Conservation (phyloP, 2,797 vertebrate species). For the Acrocephalus scirpaceus region DNA sequence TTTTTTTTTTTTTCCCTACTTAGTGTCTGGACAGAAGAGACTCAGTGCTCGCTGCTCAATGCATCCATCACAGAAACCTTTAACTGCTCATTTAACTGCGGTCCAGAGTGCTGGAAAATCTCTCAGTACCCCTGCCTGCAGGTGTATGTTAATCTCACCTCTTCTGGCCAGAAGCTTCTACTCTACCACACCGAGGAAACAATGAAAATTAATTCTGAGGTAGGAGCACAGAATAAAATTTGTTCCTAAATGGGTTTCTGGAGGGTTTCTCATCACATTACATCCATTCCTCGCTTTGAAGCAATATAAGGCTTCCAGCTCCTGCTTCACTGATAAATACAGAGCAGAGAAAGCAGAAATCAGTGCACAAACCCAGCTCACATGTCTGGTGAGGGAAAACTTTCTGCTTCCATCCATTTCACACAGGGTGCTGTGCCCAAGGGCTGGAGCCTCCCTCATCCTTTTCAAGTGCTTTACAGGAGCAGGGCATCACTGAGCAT, state of each 20-base stretch:
- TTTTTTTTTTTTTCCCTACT: slow-evolving; percentile 14
- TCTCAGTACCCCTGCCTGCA: slow-evolving; percentile 94
- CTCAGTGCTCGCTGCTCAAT: slow-evolving; percentile 87
- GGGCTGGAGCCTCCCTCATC: background rate
- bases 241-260: background rate
- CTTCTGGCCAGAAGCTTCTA: slow-evolving; percentile 84
- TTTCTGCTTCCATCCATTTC: background rate
- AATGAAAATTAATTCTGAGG: slow-evolving; percentile 89
- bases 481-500: fast-evolving
- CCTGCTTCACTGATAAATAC: background rate
- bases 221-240: slow-evolving; percentile 54
- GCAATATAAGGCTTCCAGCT: background rate
- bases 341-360: background rate
- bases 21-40: slow-evolving; percentile 91
- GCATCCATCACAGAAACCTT: slow-evolving; percentile 86
- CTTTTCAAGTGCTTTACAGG: background rate
- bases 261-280: background rate
- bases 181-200: slow-evolving; percentile 91
- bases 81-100: slow-evolving; percentile 93
- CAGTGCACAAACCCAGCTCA: background rate
- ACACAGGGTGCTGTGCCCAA: fast-evolving
- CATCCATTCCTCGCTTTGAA: background rate
- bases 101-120: slow-evolving; percentile 88
- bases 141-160: slow-evolving; percentile 91
- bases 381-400: background rate